Evolutionary conservation across 1,140 invertebrate genomes (phyloP), one percentile per base, ranked within the genome.

Genomic region (Zaprionus ghesquierei): DNA sequence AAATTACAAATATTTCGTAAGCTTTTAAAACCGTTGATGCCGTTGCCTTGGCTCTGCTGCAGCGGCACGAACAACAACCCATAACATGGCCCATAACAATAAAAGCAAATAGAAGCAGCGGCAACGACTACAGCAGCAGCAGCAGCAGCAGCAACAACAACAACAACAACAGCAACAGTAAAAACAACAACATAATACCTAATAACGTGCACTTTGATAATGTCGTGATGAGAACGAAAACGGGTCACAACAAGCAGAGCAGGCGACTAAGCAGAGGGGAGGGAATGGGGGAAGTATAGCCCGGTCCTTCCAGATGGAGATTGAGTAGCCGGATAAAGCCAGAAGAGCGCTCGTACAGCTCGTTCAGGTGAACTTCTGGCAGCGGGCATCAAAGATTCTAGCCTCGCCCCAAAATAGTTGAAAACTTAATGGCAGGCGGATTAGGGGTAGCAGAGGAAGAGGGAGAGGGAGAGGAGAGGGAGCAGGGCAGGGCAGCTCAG

Each of bases 1-100:
- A 85, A 85, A 85, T 85, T 85, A 85, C 82, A 85, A 85, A 85
- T 85, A 85, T 85, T 87, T 75, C 69, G 81, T 85, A 81, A 87
- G 81, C 81, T 81, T 66, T 81, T 78, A 85, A 87, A 78, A 81
- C 75, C 79, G 82, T 81, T 87, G 78, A 86, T 77, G 60, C 51
- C 8, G n/a, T 12, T 31, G 8, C 29, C n/a, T n/a, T 31, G 10
- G 9, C 12, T 9, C 33, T 8, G 35, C 35, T 60, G 62, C 51
- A 72, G 25, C 35, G 61, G 68, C 61, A 59, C 35, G 51, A 81
- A 69, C 71, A 84, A 77, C 78, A 86, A 79, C 81, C 81, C 77
- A 77, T 80, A 85, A 84, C 80, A 84, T 85, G 70, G 61, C 60
- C 80, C 72, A 84, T 84, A 84, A 86, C 80, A 84, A 85, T 84